These are phyloP conservation scores for Oxyura jamaicensis DNA, from an alignment of 2,113 vertebrate species.

Conservation along the genomic window DNA sequence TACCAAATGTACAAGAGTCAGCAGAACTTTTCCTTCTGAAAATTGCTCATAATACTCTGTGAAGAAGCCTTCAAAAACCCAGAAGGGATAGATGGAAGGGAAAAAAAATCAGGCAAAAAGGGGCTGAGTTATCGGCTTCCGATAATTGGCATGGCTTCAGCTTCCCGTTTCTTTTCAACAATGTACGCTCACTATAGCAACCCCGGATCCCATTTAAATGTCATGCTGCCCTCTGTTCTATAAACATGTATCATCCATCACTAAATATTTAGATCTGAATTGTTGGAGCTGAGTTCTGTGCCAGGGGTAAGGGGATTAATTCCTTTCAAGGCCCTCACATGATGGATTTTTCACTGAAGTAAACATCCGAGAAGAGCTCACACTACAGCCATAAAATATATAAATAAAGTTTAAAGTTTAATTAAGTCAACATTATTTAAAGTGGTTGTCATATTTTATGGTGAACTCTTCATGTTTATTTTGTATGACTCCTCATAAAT, in stretches of 20 bases:
- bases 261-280: conserved; percentile 91
- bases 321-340: conserved; percentile 85
- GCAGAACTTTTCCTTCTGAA: conserved; percentile 80
- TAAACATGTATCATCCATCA: conserved; percentile 89
- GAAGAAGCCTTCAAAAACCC: conserved; percentile 71
- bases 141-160: conserved; percentile 75
- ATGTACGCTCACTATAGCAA: conserved; percentile 76
- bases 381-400: conserved; percentile 84
- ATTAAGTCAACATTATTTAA: conserved; percentile 88
- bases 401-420: conserved; percentile 88
- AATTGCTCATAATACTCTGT: conserved; percentile 72
- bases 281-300: conserved; percentile 86
- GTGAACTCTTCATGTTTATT: conserved; percentile 83
- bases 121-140: conserved; percentile 76
- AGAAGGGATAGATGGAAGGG: conserved; percentile 41
- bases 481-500: conserved; percentile 83
- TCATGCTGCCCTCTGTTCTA: conserved; percentile 85
- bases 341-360: conserved; percentile 86
- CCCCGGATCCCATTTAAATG: conserved; percentile 82
- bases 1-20: conserved; percentile 83
- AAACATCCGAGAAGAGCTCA: conserved; percentile 87
- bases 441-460: conserved; percentile 86
- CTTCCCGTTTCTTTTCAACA: conserved; percentile 79
- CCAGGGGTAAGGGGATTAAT: conserved; percentile 88
- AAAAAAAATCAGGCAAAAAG: conserved; percentile 58